Evolutionary conservation across 2,113 vertebrate species (phyloP).

Genomic region (Misgurnus mizolepis): DNA sequence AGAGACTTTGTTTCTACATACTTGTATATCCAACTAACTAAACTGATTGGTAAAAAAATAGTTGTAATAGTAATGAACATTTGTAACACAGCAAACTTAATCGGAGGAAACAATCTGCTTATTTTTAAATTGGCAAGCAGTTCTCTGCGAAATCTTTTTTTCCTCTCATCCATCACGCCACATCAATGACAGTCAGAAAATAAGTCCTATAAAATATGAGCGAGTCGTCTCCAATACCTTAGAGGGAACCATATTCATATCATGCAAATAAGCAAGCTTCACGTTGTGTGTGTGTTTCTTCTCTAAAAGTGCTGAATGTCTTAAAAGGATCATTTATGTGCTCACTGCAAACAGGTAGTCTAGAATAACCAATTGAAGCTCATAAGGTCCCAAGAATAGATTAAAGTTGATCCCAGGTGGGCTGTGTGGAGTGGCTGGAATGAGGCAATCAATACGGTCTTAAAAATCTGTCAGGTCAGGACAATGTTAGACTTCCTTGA

Average conservation of each 20-base stretch:
- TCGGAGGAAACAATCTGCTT: too few species aligned
- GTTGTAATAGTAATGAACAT: too few species aligned
- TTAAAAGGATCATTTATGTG: background rate
- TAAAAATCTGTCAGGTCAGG: slow-evolving; percentile 16
- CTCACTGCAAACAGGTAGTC: background rate
- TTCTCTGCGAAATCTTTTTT: background rate
- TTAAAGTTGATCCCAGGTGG: background rate
- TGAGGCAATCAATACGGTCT: slow-evolving; percentile 22
- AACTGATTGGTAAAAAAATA: too few species aligned
- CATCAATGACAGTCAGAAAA: slow-evolving; percentile 12
- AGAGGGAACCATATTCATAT: background rate
- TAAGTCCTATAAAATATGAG: slow-evolving; percentile 35
- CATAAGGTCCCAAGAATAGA: background rate
- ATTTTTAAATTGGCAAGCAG: background rate
- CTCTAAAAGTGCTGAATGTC: background rate
- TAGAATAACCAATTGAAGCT: slow-evolving; percentile 12
- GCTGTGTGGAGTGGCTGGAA: background rate
- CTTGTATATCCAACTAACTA: too few species aligned
- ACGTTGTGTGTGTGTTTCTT: slow-evolving; percentile 16
- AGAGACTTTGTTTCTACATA: too few species aligned
- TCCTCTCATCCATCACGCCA: slow-evolving; percentile 24
- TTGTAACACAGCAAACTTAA: too few species aligned
- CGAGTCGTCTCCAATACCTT: background rate
- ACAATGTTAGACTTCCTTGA: background rate
- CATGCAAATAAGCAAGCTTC: slow-evolving; percentile 16